Evolutionary conservation across 2,888 invertebrate species (phyloP).

Genomic region (Rotaria socialis): DNA sequence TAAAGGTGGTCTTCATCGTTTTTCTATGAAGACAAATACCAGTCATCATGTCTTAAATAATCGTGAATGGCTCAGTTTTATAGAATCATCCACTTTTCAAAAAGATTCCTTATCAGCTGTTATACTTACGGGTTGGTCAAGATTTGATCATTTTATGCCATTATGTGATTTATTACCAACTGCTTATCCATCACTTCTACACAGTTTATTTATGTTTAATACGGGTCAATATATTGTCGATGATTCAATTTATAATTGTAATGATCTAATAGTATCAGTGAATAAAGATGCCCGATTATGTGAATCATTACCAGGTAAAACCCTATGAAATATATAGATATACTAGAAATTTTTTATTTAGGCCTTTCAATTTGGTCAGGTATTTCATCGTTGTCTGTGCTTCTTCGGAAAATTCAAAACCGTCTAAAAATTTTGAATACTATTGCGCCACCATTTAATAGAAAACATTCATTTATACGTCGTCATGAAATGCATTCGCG

Average conservation of each 20-base stretch:
- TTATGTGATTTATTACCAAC: conserved; percentile 62
- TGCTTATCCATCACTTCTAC: conserved; percentile 59
- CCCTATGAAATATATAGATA: too few species aligned
- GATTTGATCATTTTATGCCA: conserved; percentile 60
- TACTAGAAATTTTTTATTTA: neutral
- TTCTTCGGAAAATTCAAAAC: neutral
- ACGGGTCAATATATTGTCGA: neutral
- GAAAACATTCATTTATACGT: conserved; percentile 1
- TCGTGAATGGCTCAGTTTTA: conserved; percentile 40
- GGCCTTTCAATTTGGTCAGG: neutral
- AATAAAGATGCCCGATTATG: neutral
- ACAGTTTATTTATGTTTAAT: conserved; percentile 44
- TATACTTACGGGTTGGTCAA: conserved; percentile 47
- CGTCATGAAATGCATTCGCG: neutral
- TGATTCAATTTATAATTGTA: neutral
- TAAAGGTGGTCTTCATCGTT: conserved; percentile 43
- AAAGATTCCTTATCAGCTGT: conserved; percentile 40
- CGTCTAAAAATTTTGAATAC: neutral
- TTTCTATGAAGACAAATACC: conserved; percentile 40
- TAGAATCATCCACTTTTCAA: neutral
- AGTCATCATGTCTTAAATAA: conserved; percentile 46
- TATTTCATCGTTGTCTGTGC: neutral
- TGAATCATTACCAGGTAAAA: neutral
- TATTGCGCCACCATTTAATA: neutral
- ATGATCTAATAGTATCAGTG: neutral